These are phyloP conservation scores for Pluvianellus socialis DNA, from an alignment of 2,113 vertebrate genomes.

Conservation along the genomic window DNA sequence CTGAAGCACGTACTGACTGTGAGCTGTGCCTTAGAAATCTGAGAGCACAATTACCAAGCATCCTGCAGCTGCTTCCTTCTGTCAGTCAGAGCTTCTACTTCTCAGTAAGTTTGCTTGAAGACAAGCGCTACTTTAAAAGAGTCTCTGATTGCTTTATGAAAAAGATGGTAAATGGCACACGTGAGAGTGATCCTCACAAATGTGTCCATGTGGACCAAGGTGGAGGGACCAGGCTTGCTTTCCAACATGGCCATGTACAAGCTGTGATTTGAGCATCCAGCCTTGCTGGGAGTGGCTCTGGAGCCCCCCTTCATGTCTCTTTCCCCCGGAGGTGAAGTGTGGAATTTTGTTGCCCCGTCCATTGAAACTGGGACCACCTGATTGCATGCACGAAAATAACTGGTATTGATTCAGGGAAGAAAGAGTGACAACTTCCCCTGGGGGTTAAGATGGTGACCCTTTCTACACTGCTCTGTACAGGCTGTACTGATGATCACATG, in stretches of 20 bases:
- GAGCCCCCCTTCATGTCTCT: neutral
- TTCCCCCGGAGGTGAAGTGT: rapidly evolving
- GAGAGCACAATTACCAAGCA: neutral
- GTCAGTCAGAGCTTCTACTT: neutral
- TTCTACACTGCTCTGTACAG: neutral
- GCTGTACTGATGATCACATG: neutral
- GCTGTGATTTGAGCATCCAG: neutral
- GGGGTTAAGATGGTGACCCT: neutral
- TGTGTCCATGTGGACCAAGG: neutral
- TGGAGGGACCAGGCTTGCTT: neutral
- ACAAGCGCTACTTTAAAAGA: neutral
- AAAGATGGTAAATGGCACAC: neutral
- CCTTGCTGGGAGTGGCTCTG: neutral
- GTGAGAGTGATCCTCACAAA: neutral
- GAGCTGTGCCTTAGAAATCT: neutral
- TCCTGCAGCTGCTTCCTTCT: neutral
- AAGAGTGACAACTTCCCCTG: neutral
- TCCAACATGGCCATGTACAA: neutral
- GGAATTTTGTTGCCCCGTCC: rapidly evolving
- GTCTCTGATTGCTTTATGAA: neutral
- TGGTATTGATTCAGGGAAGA: neutral
- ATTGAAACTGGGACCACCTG: neutral
- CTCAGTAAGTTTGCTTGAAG: neutral
- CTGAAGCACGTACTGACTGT: neutral
- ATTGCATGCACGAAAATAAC: neutral